Percentiles rank a stretch among this genome's conserved stretches.
Conservation (phyloP, 2,113 vertebrate species). For the human (Homo sapiens) region GRCh38 chr13:65089501-65090000, state of each 20-base stretch:
- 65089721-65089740: not conserved
- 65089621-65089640: not conserved
- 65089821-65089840: not conserved
- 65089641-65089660: not conserved
- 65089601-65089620: not conserved
- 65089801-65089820: not conserved
- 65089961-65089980: not conserved
- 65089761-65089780: not conserved
- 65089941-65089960: not conserved
- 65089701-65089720: not conserved
- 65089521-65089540: not conserved
- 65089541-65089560: not conserved
- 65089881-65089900: not conserved
- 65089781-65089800: conserved; percentile 2
- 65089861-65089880: not conserved
- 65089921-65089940: not conserved
- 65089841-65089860: not conserved
- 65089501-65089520: not conserved
- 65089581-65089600: not conserved
- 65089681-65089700: not conserved
- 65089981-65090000: not conserved
- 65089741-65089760: not conserved
- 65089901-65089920: not conserved
- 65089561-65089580: not conserved
- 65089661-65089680: not conserved